Base-by-base conservation (phyloP, 2,888 invertebrate species). In the Erebia epiphron region DNA sequence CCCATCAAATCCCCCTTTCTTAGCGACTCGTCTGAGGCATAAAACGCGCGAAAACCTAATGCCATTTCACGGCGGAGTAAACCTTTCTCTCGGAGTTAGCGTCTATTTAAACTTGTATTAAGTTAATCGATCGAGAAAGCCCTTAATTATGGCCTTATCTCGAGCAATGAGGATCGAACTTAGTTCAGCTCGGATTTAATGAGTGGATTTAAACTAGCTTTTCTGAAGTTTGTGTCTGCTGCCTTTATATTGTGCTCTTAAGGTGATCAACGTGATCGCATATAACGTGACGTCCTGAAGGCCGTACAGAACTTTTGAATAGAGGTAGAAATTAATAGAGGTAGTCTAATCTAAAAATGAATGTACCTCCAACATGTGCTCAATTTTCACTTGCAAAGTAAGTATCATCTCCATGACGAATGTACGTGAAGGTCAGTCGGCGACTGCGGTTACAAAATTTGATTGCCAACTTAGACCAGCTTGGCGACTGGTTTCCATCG, bases 41-140 rank as follows among this genome's bases (percentile, higher is more conserved):
- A 90, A 92, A 92, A 91, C 86, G 90, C 90, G 90, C 88, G 91
- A 92, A 92, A 92, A 92, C 91, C 91, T 93, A 93, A 93, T 91
- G 88, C 92, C 91, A 93, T 93, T 93, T 92, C 92, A 93, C 93
- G 92, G 84, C 85, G 90, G 92, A 92, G 91, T 93, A 92, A 92
- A 92, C 93, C 93, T 91, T 92, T 94, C 93, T 89, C 86, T 82
- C 76, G 83, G 88, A 92, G 92, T 93, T 93, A 93, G 86, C 92
- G 92, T 92, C 92, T 91, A 86, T 92, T 92, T 92, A 90, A 93
- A 93, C 92, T 92, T 86, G 88, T 90, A 88, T 93, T 88, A 90
- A 89, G 83, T 92, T 93, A 93, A 94, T 94, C 93, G 92, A 92
- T 92, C 84, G 92, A 84, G 93, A 94, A 91, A 88, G 91, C 86